Evolutionary conservation across 2,797 vertebrate genomes (phyloP).

Genomic region (Naso thynnoides): DNA sequence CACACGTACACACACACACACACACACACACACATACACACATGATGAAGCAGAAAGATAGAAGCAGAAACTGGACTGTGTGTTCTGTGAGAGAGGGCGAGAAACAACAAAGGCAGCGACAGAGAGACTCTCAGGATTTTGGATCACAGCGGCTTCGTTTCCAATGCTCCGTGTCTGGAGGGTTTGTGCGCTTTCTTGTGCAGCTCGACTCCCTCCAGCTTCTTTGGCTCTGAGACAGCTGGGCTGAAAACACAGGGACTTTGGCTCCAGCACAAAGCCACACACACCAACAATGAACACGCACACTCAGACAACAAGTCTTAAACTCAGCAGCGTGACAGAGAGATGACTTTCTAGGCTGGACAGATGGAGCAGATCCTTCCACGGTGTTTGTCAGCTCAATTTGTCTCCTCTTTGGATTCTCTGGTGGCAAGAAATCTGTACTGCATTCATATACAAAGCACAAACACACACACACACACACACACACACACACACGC

Average conservation of each 20-base stretch:
- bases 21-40: slow-evolving; percentile 6
- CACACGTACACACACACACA: slow-evolving; percentile 10
- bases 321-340: slow-evolving; percentile 24
- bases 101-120: slow-evolving; percentile 27
- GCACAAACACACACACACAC: no score
- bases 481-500: slow-evolving; percentile 47
- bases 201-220: slow-evolving; percentile 48
- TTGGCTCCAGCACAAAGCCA: background rate
- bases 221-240: slow-evolving; percentile 61
- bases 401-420: slow-evolving; percentile 51
- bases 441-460: slow-evolving; percentile 34
- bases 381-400: slow-evolving; percentile 59
- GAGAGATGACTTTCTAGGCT: slow-evolving; percentile 2
- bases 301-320: slow-evolving; percentile 19
- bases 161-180: slow-evolving; percentile 45
- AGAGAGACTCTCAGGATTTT: slow-evolving; percentile 46
- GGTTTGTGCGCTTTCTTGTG: slow-evolving; percentile 42
- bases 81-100: slow-evolving; percentile 20
- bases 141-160: slow-evolving; percentile 58
- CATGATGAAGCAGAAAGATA: background rate
- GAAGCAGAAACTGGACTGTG: slow-evolving; percentile 12
- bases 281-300: slow-evolving; percentile 11
- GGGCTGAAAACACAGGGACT: slow-evolving; percentile 37
- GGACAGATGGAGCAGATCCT: slow-evolving; percentile 57
- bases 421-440: slow-evolving; percentile 49